Conservation (phyloP, 2,113 vertebrate species). For the Urocitellus parryii region DNA sequence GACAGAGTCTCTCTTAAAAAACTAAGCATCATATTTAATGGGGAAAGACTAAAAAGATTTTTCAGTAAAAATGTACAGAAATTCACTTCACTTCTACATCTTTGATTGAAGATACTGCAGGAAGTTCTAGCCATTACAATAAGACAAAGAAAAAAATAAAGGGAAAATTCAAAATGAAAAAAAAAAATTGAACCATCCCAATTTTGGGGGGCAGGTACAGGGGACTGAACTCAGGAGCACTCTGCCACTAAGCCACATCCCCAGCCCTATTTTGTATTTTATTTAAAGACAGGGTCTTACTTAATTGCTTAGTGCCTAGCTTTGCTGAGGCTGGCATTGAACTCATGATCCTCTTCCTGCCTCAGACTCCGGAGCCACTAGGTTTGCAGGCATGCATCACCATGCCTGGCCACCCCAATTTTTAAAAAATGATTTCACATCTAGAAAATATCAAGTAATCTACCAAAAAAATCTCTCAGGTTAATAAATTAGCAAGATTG, state of each 20-base stretch:
- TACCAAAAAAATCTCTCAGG: not conserved
- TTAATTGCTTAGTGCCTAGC: too few relatives aligned
- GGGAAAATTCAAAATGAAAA: not conserved
- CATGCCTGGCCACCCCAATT: too few relatives aligned
- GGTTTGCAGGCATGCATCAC: too few relatives aligned
- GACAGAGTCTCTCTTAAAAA: not conserved
- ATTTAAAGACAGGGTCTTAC: too few relatives aligned
- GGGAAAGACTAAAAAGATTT: not conserved
- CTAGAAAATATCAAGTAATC: not conserved
- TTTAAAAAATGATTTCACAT: not conserved
- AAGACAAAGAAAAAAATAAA: not conserved
- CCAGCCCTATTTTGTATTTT: too few relatives aligned
- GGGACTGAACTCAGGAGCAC: too few relatives aligned
- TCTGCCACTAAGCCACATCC: too few relatives aligned
- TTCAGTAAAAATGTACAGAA: not conserved
- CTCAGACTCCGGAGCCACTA: too few relatives aligned
- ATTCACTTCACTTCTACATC: not conserved
- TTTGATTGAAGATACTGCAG: not conserved
- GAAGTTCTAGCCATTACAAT: not conserved
- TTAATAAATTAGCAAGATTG: not conserved
- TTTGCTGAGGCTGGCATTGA: too few relatives aligned
- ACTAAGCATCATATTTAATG: not conserved
- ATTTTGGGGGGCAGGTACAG: not conserved
- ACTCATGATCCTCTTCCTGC: too few relatives aligned
- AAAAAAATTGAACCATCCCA: not conserved